These are phyloP conservation scores for Xiphophorus couchianus DNA, from an alignment of 2,113 vertebrate genomes.

Conservation along the genomic window DNA sequence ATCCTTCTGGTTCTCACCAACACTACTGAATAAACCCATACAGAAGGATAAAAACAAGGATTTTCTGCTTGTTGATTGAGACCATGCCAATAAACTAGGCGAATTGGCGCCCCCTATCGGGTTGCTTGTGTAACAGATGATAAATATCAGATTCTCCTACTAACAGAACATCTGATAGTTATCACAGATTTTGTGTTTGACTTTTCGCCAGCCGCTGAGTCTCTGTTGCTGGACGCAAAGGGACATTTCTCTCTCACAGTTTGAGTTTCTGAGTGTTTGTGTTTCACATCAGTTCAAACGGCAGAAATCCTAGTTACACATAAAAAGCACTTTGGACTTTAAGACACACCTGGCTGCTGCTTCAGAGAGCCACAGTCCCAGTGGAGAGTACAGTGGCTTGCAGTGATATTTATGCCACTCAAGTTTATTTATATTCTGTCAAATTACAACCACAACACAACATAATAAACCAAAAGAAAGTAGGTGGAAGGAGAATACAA, in stretches of 20 bases:
- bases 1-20: background rate
- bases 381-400: background rate
- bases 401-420: background rate
- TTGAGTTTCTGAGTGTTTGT: background rate
- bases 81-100: background rate
- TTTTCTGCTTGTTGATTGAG: background rate
- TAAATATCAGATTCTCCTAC: conserved; percentile 21
- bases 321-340: conserved; percentile 5
- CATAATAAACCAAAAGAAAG: background rate
- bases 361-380: conserved; percentile 2
- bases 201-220: background rate
- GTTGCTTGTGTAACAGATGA: conserved; percentile 1
- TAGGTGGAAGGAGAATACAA: background rate
- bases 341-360: background rate
- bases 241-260: background rate
- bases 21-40: background rate
- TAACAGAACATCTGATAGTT: background rate
- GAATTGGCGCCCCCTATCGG: conserved; percentile 35
- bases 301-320: conserved; percentile 24
- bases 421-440: background rate
- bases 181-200: conserved; percentile 4
- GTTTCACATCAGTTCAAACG: conserved; percentile 1
- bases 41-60: background rate
- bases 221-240: background rate
- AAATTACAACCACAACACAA: background rate